Evolutionary conservation across 2,113 vertebrate genomes (phyloP), one percentile per base, ranked within the genome.

Genomic region (Cyanistes caeruleus): DNA sequence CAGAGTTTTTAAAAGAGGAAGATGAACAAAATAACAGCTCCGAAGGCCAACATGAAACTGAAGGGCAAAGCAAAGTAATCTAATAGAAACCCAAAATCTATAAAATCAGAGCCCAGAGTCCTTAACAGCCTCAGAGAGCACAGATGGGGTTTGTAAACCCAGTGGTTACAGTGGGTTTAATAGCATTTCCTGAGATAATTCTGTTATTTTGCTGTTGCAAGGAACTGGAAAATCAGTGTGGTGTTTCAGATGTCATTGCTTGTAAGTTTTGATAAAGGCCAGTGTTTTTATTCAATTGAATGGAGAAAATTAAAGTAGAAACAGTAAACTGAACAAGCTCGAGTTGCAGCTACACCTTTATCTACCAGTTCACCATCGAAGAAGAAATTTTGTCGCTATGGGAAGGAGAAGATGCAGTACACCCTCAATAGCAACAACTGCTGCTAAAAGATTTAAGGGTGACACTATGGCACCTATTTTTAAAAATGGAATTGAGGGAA

Each of bases 181-280:
- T 72, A 74, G 72, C 76, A 68, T 94, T 93, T 90, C 49, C 85
- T 67, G 60, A 84, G 72, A 67, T 77, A 92, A 96, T 81, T 92
- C 79, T 64, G 33, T 84, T 90, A 81, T 27, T 84, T 70, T 4
- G 3, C 37, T 60, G 41, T 41, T 41, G 49, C 25, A 51, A 92
- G n/a, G 68, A 86, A 58, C 68, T 52, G 46, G 56, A 35, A 91
- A 89, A 81, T 33, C 37, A 27, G 59, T 4, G 56, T 24, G 31
- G n/a, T 30, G 31, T 67, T 95, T 90, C 83, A 84, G 55, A 69
- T 67, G 73, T 48, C 87, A 77, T 22, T 52, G 62, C 27, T 41
- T 22, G 1, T 24, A 72, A 46, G 12, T 68, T 90, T 15, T 84
- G 73, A 89, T 53, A 44, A 78, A 95, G 14, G 5, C 31, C 63